A percentile compares a stretch with the other conserved stretches of the same genome.
Conservation (phyloP, 2,797 vertebrate species). For the Chaenodraco wilsoni region DNA sequence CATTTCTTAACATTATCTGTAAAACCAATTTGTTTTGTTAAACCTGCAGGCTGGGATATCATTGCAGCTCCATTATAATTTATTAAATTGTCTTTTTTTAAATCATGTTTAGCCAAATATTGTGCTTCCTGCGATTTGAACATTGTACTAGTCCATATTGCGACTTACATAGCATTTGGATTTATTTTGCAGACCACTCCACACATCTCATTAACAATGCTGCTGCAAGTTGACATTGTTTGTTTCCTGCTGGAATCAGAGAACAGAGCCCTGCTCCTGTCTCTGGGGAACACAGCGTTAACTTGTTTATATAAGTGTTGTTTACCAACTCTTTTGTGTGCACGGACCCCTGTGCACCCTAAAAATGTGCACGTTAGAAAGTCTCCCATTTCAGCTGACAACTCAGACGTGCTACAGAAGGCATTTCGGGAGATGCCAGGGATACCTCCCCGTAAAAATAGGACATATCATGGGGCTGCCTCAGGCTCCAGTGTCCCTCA, state of each 20-base stretch:
- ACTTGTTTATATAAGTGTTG: slow-evolving; percentile 70
- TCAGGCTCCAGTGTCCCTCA: slow-evolving; percentile 73
- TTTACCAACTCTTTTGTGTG: slow-evolving; percentile 54
- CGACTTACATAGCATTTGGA: no score
- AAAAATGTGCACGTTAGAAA: slow-evolving; percentile 47
- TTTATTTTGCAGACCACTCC: background rate
- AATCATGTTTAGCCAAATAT: no score
- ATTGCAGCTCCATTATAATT: no score
- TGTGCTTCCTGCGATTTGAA: no score
- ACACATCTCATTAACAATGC: slow-evolving; percentile 1
- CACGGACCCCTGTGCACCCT: slow-evolving; percentile 1
- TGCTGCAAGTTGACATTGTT: background rate
- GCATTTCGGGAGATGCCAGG: slow-evolving; percentile 65
- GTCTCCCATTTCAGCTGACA: slow-evolving; percentile 75
- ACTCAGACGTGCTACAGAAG: slow-evolving; percentile 55
- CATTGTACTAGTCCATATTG: no score
- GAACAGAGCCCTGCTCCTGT: slow-evolving; percentile 17
- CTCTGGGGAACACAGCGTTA: slow-evolving; percentile 45
- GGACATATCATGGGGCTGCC: slow-evolving; percentile 70
- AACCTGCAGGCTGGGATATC: no score
- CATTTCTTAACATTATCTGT: no score
- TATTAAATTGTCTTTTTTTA: no score
- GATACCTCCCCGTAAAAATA: slow-evolving; percentile 81
- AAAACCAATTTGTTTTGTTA: no score
- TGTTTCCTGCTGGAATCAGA: slow-evolving; percentile 9